phyloP scores from a whole-genome alignment of 2,888 invertebrate genomes.

The Bellardia pandia region DNA sequence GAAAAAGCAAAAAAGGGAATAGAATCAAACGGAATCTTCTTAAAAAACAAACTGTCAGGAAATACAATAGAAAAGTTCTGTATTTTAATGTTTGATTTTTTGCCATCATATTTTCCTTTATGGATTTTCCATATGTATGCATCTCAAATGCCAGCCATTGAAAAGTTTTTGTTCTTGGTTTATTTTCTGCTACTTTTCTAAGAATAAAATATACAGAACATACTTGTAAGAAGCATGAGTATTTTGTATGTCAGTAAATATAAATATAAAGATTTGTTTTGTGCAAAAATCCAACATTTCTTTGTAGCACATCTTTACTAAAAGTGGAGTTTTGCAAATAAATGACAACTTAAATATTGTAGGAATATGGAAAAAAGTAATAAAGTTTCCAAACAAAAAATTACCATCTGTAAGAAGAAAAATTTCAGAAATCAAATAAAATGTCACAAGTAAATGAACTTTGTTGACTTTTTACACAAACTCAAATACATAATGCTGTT shows the following conservation, averaged over 20 bases:
- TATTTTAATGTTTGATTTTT: constrained; percentile 19
- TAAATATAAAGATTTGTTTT: not conserved
- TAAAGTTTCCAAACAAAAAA: constrained; percentile 11
- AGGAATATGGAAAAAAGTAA: constrained; percentile 14
- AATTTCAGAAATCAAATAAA: constrained; percentile 48
- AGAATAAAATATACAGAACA: not conserved
- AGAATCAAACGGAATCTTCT: not conserved
- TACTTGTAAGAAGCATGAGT: not conserved
- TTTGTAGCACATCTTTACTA: not conserved
- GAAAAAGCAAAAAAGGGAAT: not conserved
- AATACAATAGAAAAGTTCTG: constrained; percentile 22
- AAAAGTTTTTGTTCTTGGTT: not conserved
- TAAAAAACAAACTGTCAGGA: constrained; percentile 23
- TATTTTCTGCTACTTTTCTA: not conserved
- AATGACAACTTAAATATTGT: constrained; percentile 36
- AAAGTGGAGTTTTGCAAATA: not conserved
- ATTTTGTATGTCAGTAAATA: not conserved
- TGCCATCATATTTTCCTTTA: not conserved
- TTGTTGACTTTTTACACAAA: constrained; percentile 26
- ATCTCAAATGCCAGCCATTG: constrained; percentile 17
- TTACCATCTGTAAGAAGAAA: constrained; percentile 8
- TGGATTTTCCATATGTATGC: constrained; percentile 30
- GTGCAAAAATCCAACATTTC: constrained; percentile 1
- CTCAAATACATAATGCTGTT: not conserved
- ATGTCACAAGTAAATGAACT: constrained; percentile 44